Evolutionary conservation across 2,113 vertebrate species (phyloP).

Genomic region (cattle (Bos taurus)): DNA sequence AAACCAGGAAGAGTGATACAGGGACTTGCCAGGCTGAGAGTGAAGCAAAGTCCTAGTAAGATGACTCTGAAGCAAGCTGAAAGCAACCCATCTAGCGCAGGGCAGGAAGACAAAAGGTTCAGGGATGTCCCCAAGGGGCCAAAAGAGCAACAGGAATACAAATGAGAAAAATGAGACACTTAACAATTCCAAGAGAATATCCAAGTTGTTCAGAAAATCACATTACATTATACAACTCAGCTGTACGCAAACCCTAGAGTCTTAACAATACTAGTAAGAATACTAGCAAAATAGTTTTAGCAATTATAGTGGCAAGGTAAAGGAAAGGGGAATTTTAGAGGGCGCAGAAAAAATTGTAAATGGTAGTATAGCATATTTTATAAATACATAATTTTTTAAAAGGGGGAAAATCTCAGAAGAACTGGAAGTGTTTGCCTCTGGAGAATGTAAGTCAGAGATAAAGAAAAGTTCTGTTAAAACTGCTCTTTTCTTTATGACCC

Average conservation of each 20-base stretch:
- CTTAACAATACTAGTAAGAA: neutral
- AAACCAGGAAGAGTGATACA: neutral
- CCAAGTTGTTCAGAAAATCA: neutral
- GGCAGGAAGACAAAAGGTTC: neutral
- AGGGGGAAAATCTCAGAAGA: neutral
- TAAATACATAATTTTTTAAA: neutral
- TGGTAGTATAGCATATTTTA: neutral
- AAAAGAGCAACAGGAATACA: neutral
- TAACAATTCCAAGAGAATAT: constrained; percentile 7
- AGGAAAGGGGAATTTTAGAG: neutral
- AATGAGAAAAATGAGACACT: neutral
- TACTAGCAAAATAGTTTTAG: neutral
- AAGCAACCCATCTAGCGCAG: neutral
- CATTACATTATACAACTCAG: neutral
- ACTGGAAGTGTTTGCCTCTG: neutral
- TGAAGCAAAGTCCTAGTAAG: neutral
- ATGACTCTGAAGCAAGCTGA: neutral
- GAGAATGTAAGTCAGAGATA: neutral
- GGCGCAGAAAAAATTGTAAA: neutral
- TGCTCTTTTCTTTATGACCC: neutral
- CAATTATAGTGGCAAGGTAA: neutral
- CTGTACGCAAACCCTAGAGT: neutral
- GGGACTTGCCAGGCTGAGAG: neutral
- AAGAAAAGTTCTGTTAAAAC: neutral
- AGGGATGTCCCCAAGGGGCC: neutral